Percentiles rank a stretch among this genome's conserved stretches.
These are phyloP conservation scores for Psophia crepitans DNA, from an alignment of 2,113 vertebrate species.

Conservation along the genomic window DNA sequence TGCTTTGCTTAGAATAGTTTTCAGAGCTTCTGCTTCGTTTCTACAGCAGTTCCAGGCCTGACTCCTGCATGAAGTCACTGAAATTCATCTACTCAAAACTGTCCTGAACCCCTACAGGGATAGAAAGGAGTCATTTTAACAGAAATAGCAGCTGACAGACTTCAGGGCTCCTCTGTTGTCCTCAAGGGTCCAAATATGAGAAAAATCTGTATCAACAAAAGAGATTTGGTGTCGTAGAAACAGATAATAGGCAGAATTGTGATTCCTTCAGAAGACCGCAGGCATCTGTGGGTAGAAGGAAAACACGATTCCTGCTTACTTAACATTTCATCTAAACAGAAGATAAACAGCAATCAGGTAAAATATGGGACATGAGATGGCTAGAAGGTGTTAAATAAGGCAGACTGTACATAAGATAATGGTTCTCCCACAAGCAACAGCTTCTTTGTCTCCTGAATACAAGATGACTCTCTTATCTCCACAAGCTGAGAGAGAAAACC, in stretches of 20 bases:
- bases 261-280: background rate
- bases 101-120: background rate
- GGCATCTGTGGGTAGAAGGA: background rate
- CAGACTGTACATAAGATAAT: background rate
- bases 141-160: background rate
- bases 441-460: background rate
- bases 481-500: background rate
- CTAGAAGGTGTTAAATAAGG: background rate
- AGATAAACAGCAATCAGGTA: background rate
- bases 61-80: background rate
- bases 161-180: background rate
- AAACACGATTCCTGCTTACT: background rate
- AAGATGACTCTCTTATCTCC: background rate
- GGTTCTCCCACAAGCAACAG: background rate
- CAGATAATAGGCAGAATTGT: background rate
- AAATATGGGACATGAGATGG: background rate
- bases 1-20: background rate
- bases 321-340: background rate
- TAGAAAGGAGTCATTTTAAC: background rate
- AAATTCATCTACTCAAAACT: background rate
- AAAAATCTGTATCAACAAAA: background rate
- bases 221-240: background rate
- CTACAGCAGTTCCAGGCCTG: background rate
- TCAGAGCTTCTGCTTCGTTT: background rate
- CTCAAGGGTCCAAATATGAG: background rate